Evolutionary conservation across 2,113 vertebrate species (phyloP).

Genomic region (Rutilus rutilus): DNA sequence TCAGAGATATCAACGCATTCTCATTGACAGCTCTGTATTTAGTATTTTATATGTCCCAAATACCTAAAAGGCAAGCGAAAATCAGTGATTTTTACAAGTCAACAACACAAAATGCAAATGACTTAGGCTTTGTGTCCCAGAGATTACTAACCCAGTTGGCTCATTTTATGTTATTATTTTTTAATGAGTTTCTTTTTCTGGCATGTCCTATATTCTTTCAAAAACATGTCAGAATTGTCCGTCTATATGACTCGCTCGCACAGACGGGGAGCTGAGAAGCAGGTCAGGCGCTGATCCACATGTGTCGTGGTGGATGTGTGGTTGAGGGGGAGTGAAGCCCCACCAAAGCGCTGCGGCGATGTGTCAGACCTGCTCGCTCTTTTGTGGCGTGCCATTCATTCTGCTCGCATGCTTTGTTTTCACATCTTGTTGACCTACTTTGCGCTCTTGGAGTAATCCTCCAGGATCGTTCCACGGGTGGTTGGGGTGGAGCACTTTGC

Average conservation of each 20-base stretch:
- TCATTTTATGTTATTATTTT: constrained; percentile 27
- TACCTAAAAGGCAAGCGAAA: neutral
- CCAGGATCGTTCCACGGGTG: constrained; percentile 55
- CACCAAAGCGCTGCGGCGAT: constrained; percentile 36
- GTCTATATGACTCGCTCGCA: constrained; percentile 27
- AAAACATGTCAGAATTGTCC: constrained; percentile 45
- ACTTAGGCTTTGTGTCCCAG: constrained; percentile 25
- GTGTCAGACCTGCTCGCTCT: constrained; percentile 50
- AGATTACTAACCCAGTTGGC: constrained; percentile 20
- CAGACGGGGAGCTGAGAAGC: constrained; percentile 47
- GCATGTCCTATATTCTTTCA: constrained; percentile 51
- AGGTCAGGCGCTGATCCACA: constrained; percentile 52
- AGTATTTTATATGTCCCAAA: neutral
- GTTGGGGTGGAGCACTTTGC: constrained; percentile 55
- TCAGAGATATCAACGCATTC: too few relatives aligned
- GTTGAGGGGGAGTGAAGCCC: constrained; percentile 43
- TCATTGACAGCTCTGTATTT: neutral
- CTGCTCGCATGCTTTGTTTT: constrained; percentile 59
- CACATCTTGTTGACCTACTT: constrained; percentile 66
- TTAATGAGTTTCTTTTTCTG: constrained; percentile 31
- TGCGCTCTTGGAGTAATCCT: constrained; percentile 63
- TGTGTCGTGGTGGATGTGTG: constrained; percentile 48
- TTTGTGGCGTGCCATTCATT: constrained; percentile 52
- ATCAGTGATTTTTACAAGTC: constrained; percentile 21
- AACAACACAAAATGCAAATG: constrained; percentile 9